phyloP scores from a whole-genome alignment of 2,797 vertebrate species.

The Furcifer pardalis region DNA sequence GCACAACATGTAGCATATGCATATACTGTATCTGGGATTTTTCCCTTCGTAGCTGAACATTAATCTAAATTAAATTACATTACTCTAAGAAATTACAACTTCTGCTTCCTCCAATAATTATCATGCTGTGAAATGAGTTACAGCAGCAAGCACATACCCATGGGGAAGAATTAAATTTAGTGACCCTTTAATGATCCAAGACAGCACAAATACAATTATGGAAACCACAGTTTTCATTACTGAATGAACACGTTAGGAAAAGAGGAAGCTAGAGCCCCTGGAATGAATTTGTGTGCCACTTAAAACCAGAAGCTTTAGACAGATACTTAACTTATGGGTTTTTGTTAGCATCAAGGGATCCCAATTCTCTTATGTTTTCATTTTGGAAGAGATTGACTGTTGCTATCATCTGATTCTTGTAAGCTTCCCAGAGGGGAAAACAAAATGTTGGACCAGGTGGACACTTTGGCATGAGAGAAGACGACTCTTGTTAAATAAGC shows the following conservation, averaged over 20 bases:
- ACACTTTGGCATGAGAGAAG: neutral
- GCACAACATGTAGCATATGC: neutral
- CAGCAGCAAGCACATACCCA: constrained; percentile 51
- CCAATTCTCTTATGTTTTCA: constrained; percentile 2
- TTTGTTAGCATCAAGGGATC: constrained; percentile 22
- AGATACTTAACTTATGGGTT: constrained; percentile 28
- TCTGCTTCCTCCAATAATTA: constrained; percentile 62
- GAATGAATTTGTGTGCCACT: constrained; percentile 34
- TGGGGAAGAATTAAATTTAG: constrained; percentile 57
- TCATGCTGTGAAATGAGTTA: constrained; percentile 51
- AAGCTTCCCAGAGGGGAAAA: neutral
- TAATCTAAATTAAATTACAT: constrained; percentile 56
- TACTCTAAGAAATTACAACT: constrained; percentile 47
- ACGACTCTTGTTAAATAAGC: neutral
- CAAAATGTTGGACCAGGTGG: neutral
- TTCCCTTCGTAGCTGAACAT: constrained; percentile 26
- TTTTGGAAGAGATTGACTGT: neutral
- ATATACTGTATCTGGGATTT: constrained; percentile 31
- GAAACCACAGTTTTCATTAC: constrained; percentile 46
- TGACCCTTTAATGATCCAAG: constrained; percentile 56
- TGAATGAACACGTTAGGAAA: constrained; percentile 47
- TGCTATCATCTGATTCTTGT: too few species aligned
- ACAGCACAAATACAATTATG: constrained; percentile 55
- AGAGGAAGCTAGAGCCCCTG: constrained; percentile 42
- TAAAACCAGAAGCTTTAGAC: constrained; percentile 37